A percentile compares a stretch with the other conserved stretches of the same genome.
Evolutionary conservation across 2,797 vertebrate species (phyloP).

Genomic region (Leucoraja ocellata): DNA sequence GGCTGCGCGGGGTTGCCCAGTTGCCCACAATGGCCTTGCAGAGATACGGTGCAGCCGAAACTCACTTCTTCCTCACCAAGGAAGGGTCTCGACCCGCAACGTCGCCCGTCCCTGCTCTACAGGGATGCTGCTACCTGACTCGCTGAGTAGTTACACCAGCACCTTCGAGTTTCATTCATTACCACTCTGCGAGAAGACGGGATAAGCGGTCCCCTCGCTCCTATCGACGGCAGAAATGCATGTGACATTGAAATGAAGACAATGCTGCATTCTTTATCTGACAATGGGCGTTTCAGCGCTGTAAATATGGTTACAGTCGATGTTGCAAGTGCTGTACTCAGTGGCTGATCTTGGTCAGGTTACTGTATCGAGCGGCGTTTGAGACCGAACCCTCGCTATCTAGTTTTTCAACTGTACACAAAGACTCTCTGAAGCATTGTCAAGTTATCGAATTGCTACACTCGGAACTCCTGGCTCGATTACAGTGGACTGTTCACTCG

Average conservation of each 20-base stretch:
- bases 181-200: background rate
- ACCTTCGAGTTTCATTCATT: background rate
- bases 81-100: too few relatives aligned
- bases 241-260: background rate
- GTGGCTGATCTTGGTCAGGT: background rate
- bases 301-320: background rate
- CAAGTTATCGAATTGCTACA: slow-evolving; percentile 11
- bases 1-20: background rate
- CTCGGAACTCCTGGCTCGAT: background rate
- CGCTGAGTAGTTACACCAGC: too few relatives aligned
- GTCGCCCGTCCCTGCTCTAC: too few relatives aligned
- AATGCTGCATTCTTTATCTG: background rate
- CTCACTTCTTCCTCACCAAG: too few relatives aligned
- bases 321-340: background rate
- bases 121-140: too few relatives aligned
- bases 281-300: background rate
- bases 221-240: background rate
- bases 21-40: background rate
- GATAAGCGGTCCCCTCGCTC: background rate
- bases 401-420: background rate
- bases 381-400: background rate
- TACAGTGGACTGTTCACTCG: background rate
- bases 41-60: background rate
- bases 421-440: background rate
- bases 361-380: slow-evolving; percentile 10